Evolutionary conservation across 2,797 vertebrate genomes (phyloP).

Genomic region (Rhinoraja longicauda): DNA sequence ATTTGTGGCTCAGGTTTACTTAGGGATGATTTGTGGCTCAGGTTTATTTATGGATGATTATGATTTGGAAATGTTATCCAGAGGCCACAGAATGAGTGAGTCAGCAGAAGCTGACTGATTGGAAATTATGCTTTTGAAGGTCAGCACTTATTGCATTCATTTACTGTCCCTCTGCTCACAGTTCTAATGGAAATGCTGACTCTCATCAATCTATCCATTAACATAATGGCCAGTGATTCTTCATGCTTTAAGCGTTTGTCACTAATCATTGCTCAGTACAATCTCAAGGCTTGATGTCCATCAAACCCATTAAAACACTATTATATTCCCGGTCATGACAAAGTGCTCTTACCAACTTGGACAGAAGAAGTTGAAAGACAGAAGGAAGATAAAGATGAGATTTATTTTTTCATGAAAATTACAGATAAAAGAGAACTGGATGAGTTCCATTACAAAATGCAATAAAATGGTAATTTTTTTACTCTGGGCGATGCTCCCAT

Average conservation of each 20-base stretch:
- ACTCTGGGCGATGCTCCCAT: neutral
- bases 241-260: slow-evolving; percentile 2
- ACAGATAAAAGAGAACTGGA: neutral
- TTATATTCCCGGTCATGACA: neutral
- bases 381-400: neutral
- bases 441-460: neutral
- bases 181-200: neutral
- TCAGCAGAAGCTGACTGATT: neutral
- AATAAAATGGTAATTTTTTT: no score
- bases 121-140: neutral
- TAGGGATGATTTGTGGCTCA: no score
- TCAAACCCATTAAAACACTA: neutral
- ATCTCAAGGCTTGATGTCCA: neutral
- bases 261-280: neutral
- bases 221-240: neutral
- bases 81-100: neutral
- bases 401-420: neutral
- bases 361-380: neutral
- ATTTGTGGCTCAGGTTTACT: neutral
- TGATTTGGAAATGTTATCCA: neutral
- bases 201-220: neutral
- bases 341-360: neutral
- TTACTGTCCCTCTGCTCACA: neutral
- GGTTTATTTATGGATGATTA: neutral
- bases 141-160: neutral